Base-by-base conservation (phyloP, 2,113 vertebrate genomes). In the Lathamus discolor region DNA sequence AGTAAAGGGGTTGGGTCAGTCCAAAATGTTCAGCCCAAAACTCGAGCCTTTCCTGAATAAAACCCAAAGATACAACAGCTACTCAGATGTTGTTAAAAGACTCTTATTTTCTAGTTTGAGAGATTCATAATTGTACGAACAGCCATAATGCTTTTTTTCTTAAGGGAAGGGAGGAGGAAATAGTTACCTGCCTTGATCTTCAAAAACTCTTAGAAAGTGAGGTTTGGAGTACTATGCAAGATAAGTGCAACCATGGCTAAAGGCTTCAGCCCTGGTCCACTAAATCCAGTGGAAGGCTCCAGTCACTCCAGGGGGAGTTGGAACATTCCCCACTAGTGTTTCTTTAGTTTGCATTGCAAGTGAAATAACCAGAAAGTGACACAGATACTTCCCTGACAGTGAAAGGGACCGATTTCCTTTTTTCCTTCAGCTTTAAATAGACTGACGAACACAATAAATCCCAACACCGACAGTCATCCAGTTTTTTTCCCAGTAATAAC, bases 1-100 rank as follows among this genome's bases (percentile, higher is more conserved):
- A 84, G 87, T 76, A 92, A 94, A 95, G 92, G 93, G 92, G 93
- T 94, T 96, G 91, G 83, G 81, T 95, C 95, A 59, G 57, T 10
- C 33, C 57, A 94, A 91, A 91, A 91, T 17, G 29, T 46, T 79
- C 52, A 33, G 35, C 66, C 80, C 83, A 88, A 91, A 95, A 79
- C 1, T 8, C 51, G 1, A 55, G 43, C 35, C 92, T 92, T 86
- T 92, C 68, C 69, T 73, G 52, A 84, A 75, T 68, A 74, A 93
- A 88, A 86, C 51, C 3, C 9, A 39, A 88, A 86, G 48, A 76
- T 28, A 49, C 7, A 72, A 28, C 73, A 90, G 35, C 86, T 69
- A 54, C 23, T 4, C 43, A 28, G 24, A 4, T 48, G 17, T 33
- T 44, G 19, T 54, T 72, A 79, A 79, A 95, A 87, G 62, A 76